Conservation (phyloP, 2,888 invertebrate species). For the Idaea straminata region DNA sequence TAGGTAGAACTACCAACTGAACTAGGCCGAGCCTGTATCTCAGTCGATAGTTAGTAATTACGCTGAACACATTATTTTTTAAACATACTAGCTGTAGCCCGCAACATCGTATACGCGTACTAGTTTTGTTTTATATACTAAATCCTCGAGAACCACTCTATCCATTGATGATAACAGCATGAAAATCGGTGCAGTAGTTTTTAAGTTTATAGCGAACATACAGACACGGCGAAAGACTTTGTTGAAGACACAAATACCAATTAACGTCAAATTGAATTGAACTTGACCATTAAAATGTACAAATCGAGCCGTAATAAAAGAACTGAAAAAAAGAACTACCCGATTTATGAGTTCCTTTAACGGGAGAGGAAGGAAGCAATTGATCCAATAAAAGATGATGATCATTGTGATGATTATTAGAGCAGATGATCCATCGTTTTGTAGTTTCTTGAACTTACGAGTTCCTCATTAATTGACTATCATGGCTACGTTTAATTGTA, state of each 20-base stretch:
- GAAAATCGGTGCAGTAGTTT: too few relatives aligned
- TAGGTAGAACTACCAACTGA: too few relatives aligned
- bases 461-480: background rate
- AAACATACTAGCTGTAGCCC: too few relatives aligned
- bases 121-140: too few relatives aligned
- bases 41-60: too few relatives aligned
- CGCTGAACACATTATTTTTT: too few relatives aligned
- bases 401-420: constrained; percentile 28
- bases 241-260: constrained; percentile 6
- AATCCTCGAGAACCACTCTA: too few relatives aligned
- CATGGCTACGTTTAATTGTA: background rate
- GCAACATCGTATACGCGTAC: too few relatives aligned
- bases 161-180: too few relatives aligned
- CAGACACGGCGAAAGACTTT: too few relatives aligned
- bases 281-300: constrained; percentile 12
- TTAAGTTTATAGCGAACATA: too few relatives aligned
- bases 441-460: background rate
- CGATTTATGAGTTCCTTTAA: constrained; percentile 7
- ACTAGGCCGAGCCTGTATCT: too few relatives aligned
- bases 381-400: constrained; percentile 51
- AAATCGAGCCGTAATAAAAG: background rate
- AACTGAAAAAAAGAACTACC: background rate
- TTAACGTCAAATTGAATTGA: constrained; percentile 5
- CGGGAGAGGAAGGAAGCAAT: constrained; percentile 68
- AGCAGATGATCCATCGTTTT: constrained; percentile 41